A percentile compares a stretch with the other conserved stretches of the same genome.
Conservation (phyloP, 2,113 vertebrate species). For the Clarias gariepinus region DNA sequence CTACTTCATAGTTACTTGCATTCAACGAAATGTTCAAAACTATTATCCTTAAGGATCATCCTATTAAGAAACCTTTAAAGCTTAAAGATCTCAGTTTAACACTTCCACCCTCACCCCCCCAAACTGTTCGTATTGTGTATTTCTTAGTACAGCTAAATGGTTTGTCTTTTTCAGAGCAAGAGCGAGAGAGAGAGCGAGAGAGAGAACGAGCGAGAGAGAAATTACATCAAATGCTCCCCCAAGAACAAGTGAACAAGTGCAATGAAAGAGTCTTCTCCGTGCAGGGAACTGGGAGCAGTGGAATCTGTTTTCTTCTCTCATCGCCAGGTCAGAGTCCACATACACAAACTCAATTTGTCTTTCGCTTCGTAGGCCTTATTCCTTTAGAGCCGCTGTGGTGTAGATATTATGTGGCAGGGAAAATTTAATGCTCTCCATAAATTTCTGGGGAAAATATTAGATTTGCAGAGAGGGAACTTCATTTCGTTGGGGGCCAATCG, state of each 20-base stretch:
- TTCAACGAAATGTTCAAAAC: neutral
- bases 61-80: neutral
- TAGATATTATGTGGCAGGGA: conserved; percentile 92
- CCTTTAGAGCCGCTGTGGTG: conserved; percentile 88
- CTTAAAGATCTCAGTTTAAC: neutral
- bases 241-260: conserved; percentile 39
- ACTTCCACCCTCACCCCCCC: too few relatives aligned
- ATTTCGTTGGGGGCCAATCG: conserved; percentile 83
- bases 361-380: conserved; percentile 90
- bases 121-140: neutral
- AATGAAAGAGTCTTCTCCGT: conserved; percentile 37
- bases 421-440: conserved; percentile 98
- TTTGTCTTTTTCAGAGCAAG: conserved; percentile 61
- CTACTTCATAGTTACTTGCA: neutral
- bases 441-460: conserved; percentile 84
- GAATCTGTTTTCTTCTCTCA: conserved; percentile 77
- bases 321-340: conserved; percentile 83
- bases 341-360: conserved; percentile 94
- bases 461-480: conserved; percentile 91
- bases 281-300: conserved; percentile 34
- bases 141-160: conserved; percentile 40
- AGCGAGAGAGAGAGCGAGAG: conserved; percentile 27
- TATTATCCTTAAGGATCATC: neutral
- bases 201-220: conserved; percentile 57
- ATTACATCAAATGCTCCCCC: conserved; percentile 80